Evolutionary conservation across 1,140 invertebrate genomes (phyloP).

Genomic region (Sinella curviseta): DNA sequence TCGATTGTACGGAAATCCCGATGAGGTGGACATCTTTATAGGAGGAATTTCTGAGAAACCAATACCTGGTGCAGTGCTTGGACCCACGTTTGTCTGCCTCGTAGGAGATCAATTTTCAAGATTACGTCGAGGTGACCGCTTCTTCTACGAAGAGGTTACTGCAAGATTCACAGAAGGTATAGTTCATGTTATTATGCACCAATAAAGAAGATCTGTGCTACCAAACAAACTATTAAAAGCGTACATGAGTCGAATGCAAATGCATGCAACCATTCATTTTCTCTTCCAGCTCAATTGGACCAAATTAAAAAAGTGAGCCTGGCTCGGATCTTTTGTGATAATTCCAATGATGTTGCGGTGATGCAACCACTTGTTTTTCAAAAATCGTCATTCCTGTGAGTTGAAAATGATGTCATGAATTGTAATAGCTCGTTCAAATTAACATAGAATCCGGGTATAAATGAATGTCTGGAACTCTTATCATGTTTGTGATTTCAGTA

Average conservation of each 20-base stretch:
- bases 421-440: slow-evolving; percentile 23
- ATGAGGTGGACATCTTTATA: slow-evolving; percentile 69
- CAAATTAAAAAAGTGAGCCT: slow-evolving; percentile 61
- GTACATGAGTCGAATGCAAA: background rate
- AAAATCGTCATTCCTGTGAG: slow-evolving; percentile 57
- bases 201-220: slow-evolving; percentile 20
- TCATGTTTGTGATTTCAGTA: slow-evolving; percentile 51
- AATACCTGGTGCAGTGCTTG: slow-evolving; percentile 59
- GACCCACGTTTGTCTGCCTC: slow-evolving; percentile 65
- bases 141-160: slow-evolving; percentile 61
- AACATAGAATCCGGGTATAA: too few relatives aligned
- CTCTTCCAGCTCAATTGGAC: slow-evolving; percentile 58
- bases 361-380: slow-evolving; percentile 62
- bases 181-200: slow-evolving; percentile 28
- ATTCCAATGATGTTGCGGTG: slow-evolving; percentile 58
- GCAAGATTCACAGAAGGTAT: slow-evolving; percentile 59
- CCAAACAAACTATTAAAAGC: background rate
- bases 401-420: slow-evolving; percentile 14
- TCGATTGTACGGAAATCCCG: slow-evolving; percentile 58
- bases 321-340: slow-evolving; percentile 63
- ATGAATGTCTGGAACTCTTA: too few relatives aligned
- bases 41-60: slow-evolving; percentile 62
- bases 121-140: slow-evolving; percentile 59
- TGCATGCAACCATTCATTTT: background rate
- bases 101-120: slow-evolving; percentile 64